These are phyloP conservation scores for Pterois miles DNA, from an alignment of 2,797 vertebrate genomes.

Conservation along the genomic window DNA sequence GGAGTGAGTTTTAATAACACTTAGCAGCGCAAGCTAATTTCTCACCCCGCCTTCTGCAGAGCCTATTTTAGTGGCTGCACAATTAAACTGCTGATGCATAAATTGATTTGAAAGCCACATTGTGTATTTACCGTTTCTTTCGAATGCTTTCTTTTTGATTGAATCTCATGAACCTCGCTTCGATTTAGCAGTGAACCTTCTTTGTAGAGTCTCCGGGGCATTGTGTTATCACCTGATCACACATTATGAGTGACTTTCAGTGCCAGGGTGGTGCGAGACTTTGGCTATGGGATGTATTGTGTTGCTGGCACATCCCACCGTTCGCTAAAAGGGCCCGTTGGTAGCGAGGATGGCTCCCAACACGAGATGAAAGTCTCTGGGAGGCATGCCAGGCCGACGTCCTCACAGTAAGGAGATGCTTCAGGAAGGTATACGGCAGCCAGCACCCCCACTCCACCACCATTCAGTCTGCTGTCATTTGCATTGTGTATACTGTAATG, in stretches of 20 bases:
- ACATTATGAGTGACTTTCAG: not conserved
- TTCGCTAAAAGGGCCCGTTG: conserved; percentile 23
- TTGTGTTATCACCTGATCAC: conserved; percentile 28
- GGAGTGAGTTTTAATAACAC: conserved; percentile 49
- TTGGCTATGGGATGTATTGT: conserved; percentile 38
- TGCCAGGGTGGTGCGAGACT: conserved; percentile 21
- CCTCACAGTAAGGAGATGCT: conserved; percentile 27
- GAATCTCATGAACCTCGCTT: conserved; percentile 10
- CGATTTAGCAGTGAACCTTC: not conserved
- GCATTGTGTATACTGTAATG: conserved; percentile 44
- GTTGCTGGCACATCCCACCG: conserved; percentile 8
- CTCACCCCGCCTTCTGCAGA: not conserved
- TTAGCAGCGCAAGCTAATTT: conserved; percentile 36
- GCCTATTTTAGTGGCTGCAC: conserved; percentile 28
- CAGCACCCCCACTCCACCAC: not conserved
- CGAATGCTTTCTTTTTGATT: conserved; percentile 8
- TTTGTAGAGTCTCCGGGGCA: not conserved
- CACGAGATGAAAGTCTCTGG: conserved; percentile 45
- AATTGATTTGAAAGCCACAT: conserved; percentile 32
- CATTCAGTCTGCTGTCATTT: conserved; percentile 47
- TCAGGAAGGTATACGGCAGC: conserved; percentile 30
- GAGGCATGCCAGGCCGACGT: conserved; percentile 45
- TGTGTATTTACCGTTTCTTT: conserved; percentile 23
- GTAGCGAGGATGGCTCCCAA: conserved; percentile 23
- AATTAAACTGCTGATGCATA: conserved; percentile 44